Conservation (phyloP, 2,113 vertebrate genomes). For the Apteryx owenii region DNA sequence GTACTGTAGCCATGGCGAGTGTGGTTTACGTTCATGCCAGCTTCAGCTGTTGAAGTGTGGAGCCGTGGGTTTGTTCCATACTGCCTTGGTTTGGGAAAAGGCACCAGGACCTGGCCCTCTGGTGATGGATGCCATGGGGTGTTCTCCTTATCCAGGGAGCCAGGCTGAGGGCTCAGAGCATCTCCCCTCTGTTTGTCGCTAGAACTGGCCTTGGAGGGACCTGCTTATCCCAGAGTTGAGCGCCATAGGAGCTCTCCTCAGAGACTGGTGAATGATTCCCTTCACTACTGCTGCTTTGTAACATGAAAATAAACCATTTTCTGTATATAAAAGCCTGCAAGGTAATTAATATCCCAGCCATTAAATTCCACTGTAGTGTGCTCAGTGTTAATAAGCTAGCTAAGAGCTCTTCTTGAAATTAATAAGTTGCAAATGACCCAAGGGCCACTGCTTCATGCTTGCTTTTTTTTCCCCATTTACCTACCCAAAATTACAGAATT, state of each 20-base stretch:
- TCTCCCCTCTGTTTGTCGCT: background rate
- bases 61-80: background rate
- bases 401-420: conserved; percentile 75
- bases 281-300: background rate
- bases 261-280: rapidly evolving
- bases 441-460: conserved; percentile 57
- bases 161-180: background rate
- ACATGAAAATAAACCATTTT: conserved; percentile 22
- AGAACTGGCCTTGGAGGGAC: background rate
- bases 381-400: conserved; percentile 64
- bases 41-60: background rate
- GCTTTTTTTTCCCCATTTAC: conserved; percentile 49
- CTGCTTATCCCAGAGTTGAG: background rate
- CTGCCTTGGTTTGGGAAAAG: background rate
- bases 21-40: background rate
- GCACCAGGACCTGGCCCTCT: background rate
- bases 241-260: background rate
- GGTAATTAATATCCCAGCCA: conserved; percentile 70
- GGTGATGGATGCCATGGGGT: background rate
- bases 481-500: conserved; percentile 58
- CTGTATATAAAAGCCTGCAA: conserved; percentile 8
- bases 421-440: conserved; percentile 79
- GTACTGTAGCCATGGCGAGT: rapidly evolving
- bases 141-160: background rate
- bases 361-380: conserved; percentile 56